Conservation (phyloP, 2,797 vertebrate genomes). For the Catamblyrhynchus diadema region DNA sequence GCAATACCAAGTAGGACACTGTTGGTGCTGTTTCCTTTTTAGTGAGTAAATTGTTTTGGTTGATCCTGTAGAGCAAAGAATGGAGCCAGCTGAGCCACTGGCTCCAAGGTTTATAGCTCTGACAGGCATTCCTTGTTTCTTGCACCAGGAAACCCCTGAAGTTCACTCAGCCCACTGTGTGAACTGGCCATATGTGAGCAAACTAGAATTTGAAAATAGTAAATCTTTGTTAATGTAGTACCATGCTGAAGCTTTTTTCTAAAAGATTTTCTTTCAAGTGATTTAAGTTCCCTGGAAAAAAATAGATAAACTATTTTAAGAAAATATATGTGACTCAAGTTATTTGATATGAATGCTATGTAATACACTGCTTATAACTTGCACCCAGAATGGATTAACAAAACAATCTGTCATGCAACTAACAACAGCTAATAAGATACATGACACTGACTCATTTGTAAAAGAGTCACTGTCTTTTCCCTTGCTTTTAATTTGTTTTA, state of each 20-base stretch:
- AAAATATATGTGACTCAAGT: background rate
- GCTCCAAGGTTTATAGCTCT: background rate
- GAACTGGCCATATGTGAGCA: rapidly evolving
- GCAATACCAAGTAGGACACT: background rate
- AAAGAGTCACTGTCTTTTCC: background rate
- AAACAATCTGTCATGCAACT: background rate
- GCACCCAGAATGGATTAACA: background rate
- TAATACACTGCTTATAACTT: background rate
- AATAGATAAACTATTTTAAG: background rate
- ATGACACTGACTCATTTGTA: background rate
- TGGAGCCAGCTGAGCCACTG: background rate
- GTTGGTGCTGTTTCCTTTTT: background rate
- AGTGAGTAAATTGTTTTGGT: background rate
- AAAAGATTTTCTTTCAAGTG: background rate
- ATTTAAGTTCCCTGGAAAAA: background rate
- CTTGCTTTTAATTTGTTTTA: background rate
- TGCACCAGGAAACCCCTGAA: background rate
- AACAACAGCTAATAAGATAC: background rate
- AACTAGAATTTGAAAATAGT: background rate
- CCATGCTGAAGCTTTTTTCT: background rate
- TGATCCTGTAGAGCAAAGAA: background rate
- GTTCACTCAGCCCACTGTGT: rapidly evolving
- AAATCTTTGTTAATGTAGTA: background rate
- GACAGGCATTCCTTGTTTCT: background rate
- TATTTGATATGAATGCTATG: background rate